A percentile compares a stretch with the other conserved stretches of the same genome.
These are phyloP conservation scores for Steinernema scapterisci DNA, from an alignment of 2,888 invertebrate genomes.

Conservation along the genomic window DNA sequence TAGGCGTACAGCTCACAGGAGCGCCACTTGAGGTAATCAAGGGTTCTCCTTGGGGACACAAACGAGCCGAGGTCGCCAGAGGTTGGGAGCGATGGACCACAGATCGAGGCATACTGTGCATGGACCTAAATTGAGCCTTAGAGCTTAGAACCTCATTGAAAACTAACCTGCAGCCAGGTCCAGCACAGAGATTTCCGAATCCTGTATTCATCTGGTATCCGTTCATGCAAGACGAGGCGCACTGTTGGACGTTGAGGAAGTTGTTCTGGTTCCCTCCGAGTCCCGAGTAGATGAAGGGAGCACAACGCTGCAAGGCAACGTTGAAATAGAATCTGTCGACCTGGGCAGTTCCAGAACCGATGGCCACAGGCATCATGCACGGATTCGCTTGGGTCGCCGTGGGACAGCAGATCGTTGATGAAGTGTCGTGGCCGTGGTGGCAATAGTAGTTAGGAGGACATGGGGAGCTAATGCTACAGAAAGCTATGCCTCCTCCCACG, in stretches of 20 bases:
- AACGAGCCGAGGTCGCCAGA: not conserved
- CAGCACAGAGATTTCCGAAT: not conserved
- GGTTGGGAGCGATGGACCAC: not conserved
- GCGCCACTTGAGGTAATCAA: conserved; percentile 27
- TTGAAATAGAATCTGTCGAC: conserved; percentile 37
- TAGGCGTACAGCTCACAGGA: conserved; percentile 24
- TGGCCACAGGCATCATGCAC: conserved; percentile 39
- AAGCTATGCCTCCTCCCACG: not conserved
- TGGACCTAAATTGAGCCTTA: not conserved
- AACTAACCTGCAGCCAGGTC: not conserved
- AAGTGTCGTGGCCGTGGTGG: conserved; percentile 52
- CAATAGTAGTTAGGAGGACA: conserved; percentile 61
- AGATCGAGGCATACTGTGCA: not conserved
- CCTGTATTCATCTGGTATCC: not conserved
- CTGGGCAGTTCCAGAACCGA: conserved; percentile 35
- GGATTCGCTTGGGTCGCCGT: conserved; percentile 39
- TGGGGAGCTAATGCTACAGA: not conserved
- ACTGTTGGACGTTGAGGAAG: conserved; percentile 39
- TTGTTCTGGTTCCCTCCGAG: conserved; percentile 45
- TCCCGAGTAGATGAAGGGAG: conserved; percentile 36
- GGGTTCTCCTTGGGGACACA: conserved; percentile 30
- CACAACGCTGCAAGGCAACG: conserved; percentile 40
- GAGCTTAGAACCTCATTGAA: no score
- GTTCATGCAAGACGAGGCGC: conserved; percentile 28
- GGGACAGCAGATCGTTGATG: conserved; percentile 9